Percentiles rank a stretch among this genome's conserved stretches.
phyloP scores from a whole-genome alignment of 2,888 invertebrate genomes.

The Eledona agricola region DNA sequence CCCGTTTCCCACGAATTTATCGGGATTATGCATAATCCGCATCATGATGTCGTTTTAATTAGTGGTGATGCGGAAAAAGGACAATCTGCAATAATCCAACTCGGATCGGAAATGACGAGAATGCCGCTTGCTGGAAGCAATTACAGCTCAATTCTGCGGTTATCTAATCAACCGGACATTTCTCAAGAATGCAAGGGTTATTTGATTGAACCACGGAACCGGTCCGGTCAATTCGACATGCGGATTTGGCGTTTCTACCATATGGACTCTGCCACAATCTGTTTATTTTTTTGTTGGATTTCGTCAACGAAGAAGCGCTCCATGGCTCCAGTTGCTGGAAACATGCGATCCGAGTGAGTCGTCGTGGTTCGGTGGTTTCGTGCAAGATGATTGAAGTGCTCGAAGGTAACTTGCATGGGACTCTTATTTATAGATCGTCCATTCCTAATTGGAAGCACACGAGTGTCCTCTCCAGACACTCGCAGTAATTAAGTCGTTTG shows the following conservation, averaged over 20 bases:
- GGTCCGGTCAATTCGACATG: too few relatives aligned
- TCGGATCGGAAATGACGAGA: conserved; percentile 18
- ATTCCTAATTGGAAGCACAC: conserved; percentile 16
- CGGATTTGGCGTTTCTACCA: too few relatives aligned
- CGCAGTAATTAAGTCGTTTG: conserved; percentile 20
- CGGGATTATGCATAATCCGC: conserved; percentile 22
- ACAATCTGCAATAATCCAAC: conserved; percentile 21
- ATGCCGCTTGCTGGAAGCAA: too few relatives aligned
- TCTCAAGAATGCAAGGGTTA: too few relatives aligned
- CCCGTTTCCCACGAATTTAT: conserved; percentile 29
- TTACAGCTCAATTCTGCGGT: too few relatives aligned
- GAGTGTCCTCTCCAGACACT: conserved; percentile 17
- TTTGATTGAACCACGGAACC: too few relatives aligned
- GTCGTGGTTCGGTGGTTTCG: not conserved
- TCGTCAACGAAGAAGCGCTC: conserved; percentile 21
- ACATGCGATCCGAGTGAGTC: not conserved
- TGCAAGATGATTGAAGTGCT: conserved; percentile 13
- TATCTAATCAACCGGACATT: too few relatives aligned
- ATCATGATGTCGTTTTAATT: conserved; percentile 25
- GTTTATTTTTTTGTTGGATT: conserved; percentile 26
- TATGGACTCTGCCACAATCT: too few relatives aligned
- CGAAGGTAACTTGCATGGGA: conserved; percentile 26
- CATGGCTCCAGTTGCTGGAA: too few relatives aligned
- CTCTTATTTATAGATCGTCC: too few relatives aligned
- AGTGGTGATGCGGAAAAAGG: conserved; percentile 15